These are phyloP conservation scores for Agrotis clavis DNA, from an alignment of 2,888 invertebrate species.

Conservation along the genomic window DNA sequence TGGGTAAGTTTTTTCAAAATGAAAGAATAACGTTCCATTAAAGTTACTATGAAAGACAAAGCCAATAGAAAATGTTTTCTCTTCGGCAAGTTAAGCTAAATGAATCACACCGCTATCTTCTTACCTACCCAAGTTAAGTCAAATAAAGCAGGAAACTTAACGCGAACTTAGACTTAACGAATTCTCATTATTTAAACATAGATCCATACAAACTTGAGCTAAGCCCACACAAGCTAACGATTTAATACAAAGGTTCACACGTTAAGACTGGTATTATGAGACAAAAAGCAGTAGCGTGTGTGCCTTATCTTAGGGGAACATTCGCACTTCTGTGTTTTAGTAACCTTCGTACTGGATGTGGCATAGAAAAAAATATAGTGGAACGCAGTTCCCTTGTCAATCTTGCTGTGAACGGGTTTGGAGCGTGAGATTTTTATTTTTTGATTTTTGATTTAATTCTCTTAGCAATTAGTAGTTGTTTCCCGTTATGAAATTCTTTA, in stretches of 20 bases:
- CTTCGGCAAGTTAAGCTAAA: neutral
- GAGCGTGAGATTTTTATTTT: constrained; percentile 31
- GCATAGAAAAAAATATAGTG: constrained; percentile 22
- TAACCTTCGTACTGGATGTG: constrained; percentile 63
- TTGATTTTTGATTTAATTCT: neutral
- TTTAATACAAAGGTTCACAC: constrained; percentile 78
- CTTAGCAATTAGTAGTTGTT: neutral
- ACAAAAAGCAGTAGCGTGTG: constrained; percentile 84
- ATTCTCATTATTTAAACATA: constrained; percentile 63
- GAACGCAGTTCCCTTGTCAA: constrained; percentile 12
- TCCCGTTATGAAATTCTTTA: neutral
- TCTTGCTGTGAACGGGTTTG: neutral
- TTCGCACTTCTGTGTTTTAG: constrained; percentile 74
- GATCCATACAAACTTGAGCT: constrained; percentile 44
- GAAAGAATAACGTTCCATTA: too few relatives aligned
- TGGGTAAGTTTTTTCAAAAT: too few relatives aligned
- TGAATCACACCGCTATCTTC: constrained; percentile 7
- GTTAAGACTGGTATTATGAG: constrained; percentile 79
- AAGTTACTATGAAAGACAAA: too few relatives aligned
- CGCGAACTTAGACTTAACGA: constrained; percentile 42
- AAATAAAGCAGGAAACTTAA: constrained; percentile 41
- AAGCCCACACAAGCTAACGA: constrained; percentile 73
- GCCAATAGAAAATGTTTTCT: too few relatives aligned
- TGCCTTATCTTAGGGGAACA: constrained; percentile 84
- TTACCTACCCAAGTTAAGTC: constrained; percentile 16